A percentile compares a stretch with the other conserved stretches of the same genome.
phyloP scores from a whole-genome alignment of 2,888 invertebrate genomes.

The Melinaea marsaeus region DNA sequence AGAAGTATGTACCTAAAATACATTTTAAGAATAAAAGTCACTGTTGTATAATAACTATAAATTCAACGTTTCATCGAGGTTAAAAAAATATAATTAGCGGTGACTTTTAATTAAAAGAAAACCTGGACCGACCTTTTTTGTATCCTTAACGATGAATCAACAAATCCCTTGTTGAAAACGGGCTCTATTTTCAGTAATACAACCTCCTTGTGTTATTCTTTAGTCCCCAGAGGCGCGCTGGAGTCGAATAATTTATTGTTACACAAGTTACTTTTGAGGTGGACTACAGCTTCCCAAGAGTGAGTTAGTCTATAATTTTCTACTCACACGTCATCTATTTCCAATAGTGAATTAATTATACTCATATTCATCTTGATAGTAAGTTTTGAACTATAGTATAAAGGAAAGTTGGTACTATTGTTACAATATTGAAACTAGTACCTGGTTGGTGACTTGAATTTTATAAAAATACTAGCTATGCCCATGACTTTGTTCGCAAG shows the following conservation, averaged over 20 bases:
- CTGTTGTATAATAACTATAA: too few relatives aligned
- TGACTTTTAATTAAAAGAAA: constrained; percentile 19
- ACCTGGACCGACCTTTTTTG: constrained; percentile 17
- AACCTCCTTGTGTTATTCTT: constrained; percentile 62
- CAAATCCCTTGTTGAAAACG: constrained; percentile 31
- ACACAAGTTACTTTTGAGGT: constrained; percentile 62
- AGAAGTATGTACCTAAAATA: too few relatives aligned
- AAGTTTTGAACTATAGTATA: neutral
- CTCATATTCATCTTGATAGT: neutral
- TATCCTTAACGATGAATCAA: constrained; percentile 24
- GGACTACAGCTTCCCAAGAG: constrained; percentile 46
- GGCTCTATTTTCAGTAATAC: constrained; percentile 49
- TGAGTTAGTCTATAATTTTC: constrained; percentile 21
- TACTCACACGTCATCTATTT: constrained; percentile 22
- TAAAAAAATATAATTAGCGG: constrained; percentile 8
- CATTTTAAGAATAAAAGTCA: too few relatives aligned
- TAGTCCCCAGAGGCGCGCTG: constrained; percentile 42
- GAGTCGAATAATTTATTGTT: constrained; percentile 66
- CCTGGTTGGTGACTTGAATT: too few relatives aligned
- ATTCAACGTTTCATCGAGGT: neutral
- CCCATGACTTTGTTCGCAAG: too few relatives aligned
- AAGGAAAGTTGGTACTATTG: neutral
- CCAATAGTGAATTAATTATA: constrained; percentile 4
- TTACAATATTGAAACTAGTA: too few relatives aligned
- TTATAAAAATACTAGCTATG: too few relatives aligned